These are phyloP conservation scores for Leptoteleia sp. DNA, from an alignment of 1,140 invertebrate genomes.

Conservation along the genomic window DNA sequence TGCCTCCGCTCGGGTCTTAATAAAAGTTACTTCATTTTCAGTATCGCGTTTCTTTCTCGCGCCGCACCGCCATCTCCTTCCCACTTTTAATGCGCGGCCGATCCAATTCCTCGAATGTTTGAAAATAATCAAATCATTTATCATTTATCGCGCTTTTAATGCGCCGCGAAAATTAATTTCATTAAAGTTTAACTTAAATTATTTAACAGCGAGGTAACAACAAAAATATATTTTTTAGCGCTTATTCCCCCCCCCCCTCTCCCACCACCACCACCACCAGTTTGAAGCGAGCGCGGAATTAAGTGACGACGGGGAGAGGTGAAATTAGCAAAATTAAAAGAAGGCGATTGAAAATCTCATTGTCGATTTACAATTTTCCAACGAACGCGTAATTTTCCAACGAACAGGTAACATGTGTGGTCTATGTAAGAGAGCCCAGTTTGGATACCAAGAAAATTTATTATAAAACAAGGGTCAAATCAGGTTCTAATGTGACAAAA, in stretches of 20 bases:
- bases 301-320: conserved; percentile 24
- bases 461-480: too few species aligned
- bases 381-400: conserved; percentile 50
- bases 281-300: conserved; percentile 14
- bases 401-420: too few species aligned
- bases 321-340: conserved; percentile 52
- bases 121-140: conserved; percentile 40
- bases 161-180: conserved; percentile 13
- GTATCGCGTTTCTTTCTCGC: conserved; percentile 19
- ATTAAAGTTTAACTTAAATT: conserved; percentile 34
- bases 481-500: too few species aligned
- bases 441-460: too few species aligned
- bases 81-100: conserved; percentile 7
- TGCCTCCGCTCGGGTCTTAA: conserved; percentile 40
- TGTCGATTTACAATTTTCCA: conserved; percentile 50
- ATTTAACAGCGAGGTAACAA: conserved; percentile 8
- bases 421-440: too few species aligned
- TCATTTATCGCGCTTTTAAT: conserved; percentile 6
- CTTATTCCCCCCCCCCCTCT: too few species aligned
- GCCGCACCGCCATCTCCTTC: background rate
- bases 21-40: conserved; percentile 56
- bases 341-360: conserved; percentile 49
- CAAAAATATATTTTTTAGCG: too few species aligned
- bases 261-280: too few species aligned
- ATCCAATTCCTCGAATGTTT: conserved; percentile 21